These are phyloP conservation scores for Odontamblyopus rebecca DNA, from an alignment of 2,797 vertebrate genomes.

Conservation along the genomic window DNA sequence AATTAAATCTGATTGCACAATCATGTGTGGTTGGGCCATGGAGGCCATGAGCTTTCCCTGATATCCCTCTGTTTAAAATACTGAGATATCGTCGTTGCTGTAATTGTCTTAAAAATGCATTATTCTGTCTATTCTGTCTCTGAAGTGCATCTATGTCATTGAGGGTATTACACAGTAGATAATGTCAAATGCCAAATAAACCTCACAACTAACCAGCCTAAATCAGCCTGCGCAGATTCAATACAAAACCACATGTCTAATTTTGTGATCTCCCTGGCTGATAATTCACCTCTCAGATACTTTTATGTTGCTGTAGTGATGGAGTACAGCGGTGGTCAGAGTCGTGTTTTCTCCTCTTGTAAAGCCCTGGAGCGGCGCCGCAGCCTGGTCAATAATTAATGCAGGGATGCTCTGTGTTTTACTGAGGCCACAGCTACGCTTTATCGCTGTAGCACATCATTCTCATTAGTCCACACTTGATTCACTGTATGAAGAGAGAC, in stretches of 20 bases:
- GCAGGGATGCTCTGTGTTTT: slow-evolving; percentile 64
- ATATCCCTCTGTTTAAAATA: no score
- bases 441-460: slow-evolving; percentile 63
- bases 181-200: background rate
- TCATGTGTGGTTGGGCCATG: no score
- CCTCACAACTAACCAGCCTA: background rate
- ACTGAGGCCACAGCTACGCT: slow-evolving; percentile 61
- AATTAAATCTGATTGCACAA: no score
- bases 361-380: slow-evolving; percentile 55
- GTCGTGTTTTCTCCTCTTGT: slow-evolving; percentile 62
- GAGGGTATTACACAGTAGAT: background rate
- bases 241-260: background rate
- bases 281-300: background rate
- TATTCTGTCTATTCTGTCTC: no score
- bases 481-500: slow-evolving; percentile 42
- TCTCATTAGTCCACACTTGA: slow-evolving; percentile 61
- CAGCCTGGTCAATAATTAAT: slow-evolving; percentile 69
- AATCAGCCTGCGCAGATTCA: background rate
- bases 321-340: slow-evolving; percentile 52
- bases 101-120: no score
- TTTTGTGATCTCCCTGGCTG: slow-evolving; percentile 1
- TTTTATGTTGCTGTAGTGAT: slow-evolving; percentile 49
- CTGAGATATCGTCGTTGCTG: no score
- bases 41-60: no score
- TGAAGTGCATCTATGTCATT: background rate